Percentiles rank a stretch among this genome's conserved stretches.
Evolutionary conservation across 2,113 vertebrate genomes (phyloP).

Genomic region (Rhabdomys dilectus): DNA sequence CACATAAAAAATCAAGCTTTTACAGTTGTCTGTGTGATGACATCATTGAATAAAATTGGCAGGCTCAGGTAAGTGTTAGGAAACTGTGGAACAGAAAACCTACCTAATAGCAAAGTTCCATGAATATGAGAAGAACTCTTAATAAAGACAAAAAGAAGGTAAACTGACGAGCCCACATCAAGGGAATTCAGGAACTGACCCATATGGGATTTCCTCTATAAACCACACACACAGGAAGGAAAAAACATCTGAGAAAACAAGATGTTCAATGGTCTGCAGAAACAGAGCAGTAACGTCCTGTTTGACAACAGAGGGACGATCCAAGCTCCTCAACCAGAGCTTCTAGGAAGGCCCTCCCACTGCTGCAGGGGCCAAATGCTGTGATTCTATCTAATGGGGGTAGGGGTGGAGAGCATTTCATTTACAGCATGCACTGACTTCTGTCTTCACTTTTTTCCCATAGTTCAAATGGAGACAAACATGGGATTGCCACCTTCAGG

Average conservation of each 20-base stretch:
- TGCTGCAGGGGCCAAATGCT: not conserved
- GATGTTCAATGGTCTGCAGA: not conserved
- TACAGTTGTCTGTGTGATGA: no score
- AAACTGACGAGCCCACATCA: not conserved
- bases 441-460: slow-evolving; percentile 22
- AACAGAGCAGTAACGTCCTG: not conserved
- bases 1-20: no score
- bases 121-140: not conserved
- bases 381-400: not conserved
- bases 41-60: no score
- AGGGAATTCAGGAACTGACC: not conserved
- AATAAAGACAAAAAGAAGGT: not conserved
- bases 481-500: not conserved
- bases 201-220: no score
- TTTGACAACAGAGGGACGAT: not conserved
- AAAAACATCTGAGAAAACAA: not conserved
- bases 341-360: not conserved
- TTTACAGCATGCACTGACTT: not conserved
- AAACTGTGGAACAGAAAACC: not conserved
- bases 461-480: slow-evolving; percentile 21
- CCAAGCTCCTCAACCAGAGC: no score
- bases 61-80: no score
- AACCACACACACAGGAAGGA: not conserved
- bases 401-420: not conserved
- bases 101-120: not conserved